Conservation (phyloP, 1,140 invertebrate genomes). For the Ips typographus region DNA sequence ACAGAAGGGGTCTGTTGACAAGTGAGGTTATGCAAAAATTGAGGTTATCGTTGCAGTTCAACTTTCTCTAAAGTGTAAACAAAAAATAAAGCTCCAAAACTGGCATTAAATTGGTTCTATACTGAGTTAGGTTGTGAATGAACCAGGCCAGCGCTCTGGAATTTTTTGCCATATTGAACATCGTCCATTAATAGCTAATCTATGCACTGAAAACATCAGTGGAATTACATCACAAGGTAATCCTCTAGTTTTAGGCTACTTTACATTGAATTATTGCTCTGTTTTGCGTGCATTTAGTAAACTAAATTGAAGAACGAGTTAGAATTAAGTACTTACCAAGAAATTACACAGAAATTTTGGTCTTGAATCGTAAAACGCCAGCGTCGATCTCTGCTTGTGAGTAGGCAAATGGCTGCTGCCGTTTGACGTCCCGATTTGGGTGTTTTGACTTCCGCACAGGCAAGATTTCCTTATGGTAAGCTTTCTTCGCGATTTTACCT, state of each 20-base stretch:
- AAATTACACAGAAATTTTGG: slow-evolving; percentile 40
- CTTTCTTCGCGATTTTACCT: neutral
- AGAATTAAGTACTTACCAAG: slow-evolving; percentile 38
- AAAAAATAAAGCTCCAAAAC: slow-evolving; percentile 33
- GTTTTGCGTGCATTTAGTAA: neutral
- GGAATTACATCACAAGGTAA: slow-evolving; percentile 45
- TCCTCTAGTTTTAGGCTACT: neutral
- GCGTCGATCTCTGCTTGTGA: slow-evolving; percentile 49
- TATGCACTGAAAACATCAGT: slow-evolving; percentile 37
- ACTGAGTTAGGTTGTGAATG: neutral
- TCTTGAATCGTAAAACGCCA: slow-evolving; percentile 44
- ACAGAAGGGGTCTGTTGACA: slow-evolving; percentile 49
- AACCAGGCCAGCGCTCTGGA: neutral
- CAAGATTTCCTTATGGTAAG: slow-evolving; percentile 21
- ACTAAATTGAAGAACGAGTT: neutral
- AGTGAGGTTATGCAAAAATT: slow-evolving; percentile 53
- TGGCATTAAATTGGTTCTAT: neutral
- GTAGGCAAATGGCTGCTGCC: slow-evolving; percentile 47
- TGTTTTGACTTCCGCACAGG: slow-evolving; percentile 20
- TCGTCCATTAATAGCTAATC: slow-evolving; percentile 42
- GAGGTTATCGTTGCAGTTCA: slow-evolving; percentile 50
- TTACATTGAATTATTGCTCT: neutral
- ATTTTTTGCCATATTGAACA: slow-evolving; percentile 36
- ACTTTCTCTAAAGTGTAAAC: slow-evolving; percentile 50
- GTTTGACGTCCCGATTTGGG: slow-evolving; percentile 32